Evolutionary conservation across 2,888 invertebrate genomes (phyloP).

Genomic region (Perizoma affinitatum): DNA sequence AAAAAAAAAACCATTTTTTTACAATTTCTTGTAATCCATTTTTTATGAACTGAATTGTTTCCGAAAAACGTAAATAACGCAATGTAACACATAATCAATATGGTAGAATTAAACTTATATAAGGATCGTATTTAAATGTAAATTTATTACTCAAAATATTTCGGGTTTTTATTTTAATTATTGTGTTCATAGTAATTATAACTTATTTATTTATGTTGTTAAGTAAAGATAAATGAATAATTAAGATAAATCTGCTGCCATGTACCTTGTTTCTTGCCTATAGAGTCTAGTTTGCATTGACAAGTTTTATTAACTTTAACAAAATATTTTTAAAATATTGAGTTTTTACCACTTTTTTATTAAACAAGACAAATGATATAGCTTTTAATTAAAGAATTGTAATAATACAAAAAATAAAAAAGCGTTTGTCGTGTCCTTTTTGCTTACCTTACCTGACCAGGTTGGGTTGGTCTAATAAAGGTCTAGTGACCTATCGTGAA

Average conservation of each 20-base stretch:
- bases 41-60: conserved; percentile 12
- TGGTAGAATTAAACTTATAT: conserved; percentile 5
- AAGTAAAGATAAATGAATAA: conserved; percentile 16
- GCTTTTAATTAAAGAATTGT: too few species aligned
- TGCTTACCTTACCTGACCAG: too few species aligned
- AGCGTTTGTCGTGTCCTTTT: too few species aligned
- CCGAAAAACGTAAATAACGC: conserved; percentile 6
- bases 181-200: conserved; percentile 32
- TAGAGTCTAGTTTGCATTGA: conserved; percentile 30
- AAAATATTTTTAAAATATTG: neutral
- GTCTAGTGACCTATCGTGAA: too few species aligned
- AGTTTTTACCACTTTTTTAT: neutral
- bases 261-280: conserved; percentile 42
- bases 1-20: too few species aligned
- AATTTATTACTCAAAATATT: conserved; percentile 19
- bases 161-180: conserved; percentile 20
- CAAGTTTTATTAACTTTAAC: neutral
- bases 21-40: neutral
- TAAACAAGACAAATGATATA: neutral
- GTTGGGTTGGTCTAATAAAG: too few species aligned
- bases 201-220: conserved; percentile 26
- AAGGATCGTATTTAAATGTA: conserved; percentile 8
- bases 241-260: conserved; percentile 32
- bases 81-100: neutral
- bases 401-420: too few species aligned